Evolutionary conservation across 2,797 vertebrate species (phyloP).

Genomic region (Danio jaintianensis): DNA sequence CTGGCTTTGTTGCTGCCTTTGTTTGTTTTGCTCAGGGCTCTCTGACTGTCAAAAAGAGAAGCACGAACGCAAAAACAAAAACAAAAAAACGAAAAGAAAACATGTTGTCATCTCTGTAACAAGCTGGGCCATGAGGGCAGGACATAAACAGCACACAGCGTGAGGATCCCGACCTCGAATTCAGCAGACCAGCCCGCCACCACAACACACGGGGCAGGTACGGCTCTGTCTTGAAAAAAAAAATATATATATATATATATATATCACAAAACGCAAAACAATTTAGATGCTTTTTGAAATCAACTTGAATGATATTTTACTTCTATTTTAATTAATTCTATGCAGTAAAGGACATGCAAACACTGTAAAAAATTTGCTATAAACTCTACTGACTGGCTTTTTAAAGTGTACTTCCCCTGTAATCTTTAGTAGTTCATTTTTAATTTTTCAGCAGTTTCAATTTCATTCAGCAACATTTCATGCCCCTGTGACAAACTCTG

Average conservation of each 20-base stretch:
- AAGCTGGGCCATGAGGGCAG: slow-evolving; percentile 72
- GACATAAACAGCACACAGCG: slow-evolving; percentile 49
- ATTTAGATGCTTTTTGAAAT: too few species aligned
- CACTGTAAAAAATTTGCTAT: too few species aligned
- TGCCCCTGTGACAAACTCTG: too few species aligned
- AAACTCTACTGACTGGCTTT: too few species aligned
- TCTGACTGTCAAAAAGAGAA: slow-evolving; percentile 73
- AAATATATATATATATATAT: too few species aligned
- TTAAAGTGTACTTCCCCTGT: background rate
- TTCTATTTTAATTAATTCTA: too few species aligned
- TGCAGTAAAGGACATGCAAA: too few species aligned
- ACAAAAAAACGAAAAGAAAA: slow-evolving; percentile 60
- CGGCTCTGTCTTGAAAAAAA: background rate
- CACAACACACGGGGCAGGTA: background rate
- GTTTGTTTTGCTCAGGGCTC: slow-evolving; percentile 80
- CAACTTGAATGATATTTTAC: too few species aligned
- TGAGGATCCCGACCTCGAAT: slow-evolving; percentile 19
- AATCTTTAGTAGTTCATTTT: too few species aligned
- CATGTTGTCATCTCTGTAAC: slow-evolving; percentile 79
- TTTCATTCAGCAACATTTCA: too few species aligned
- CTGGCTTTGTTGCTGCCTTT: slow-evolving; percentile 70
- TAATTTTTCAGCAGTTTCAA: too few species aligned
- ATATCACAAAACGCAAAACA: too few species aligned
- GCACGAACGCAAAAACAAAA: slow-evolving; percentile 76
- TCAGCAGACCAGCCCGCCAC: slow-evolving; percentile 16